Evolutionary conservation across 2,888 invertebrate genomes (phyloP), one percentile per base, ranked within the genome.

Genomic region (Koerneria pararmatus): DNA sequence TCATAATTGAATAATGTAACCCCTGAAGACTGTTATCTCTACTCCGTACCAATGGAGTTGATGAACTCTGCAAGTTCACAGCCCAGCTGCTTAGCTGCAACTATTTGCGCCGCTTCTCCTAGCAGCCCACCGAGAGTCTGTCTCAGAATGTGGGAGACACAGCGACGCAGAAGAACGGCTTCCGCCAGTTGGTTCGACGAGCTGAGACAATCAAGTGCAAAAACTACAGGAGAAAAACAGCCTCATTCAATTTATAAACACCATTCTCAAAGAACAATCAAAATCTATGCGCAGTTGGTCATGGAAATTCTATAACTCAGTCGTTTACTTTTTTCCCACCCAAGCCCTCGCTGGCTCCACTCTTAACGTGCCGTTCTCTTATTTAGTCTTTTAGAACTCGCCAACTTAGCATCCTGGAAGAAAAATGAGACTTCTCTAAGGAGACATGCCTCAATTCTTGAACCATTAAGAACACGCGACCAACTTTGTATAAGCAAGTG

Each of bases 91-190:
- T 93, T 92, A 83, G 93, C 92, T 0, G 95, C 95, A 24, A 85
- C 84, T 35, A 92, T 90, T 85, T 98, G 98, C 8, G 95, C 94
- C 79, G 95, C 95, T 86, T 98, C 98, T 0, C 95, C 92, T 29
- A 98, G 87, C 89, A 97, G 90, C 84, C 92, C 91, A 0, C 97
- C 95, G 46, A 97, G 88, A 0, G 93, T 90, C 70, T 92, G 91
- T 59, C 94, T 67, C 8, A 75, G 62, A 22, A 75, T 93, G 84
- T 94, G 98, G 84, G 91, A 92, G 69, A 97, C 92, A 84, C 97
- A 98, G 85, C 95, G 95, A 75, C 97, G 89, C 0, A 95, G 94
- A 84, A 95, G 95, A 1, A 97, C 95, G 0, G 95, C 94, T 83
- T 98, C 97, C 3, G 71, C 46, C 8, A 72, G 66, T 57, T 77